Percentiles rank a stretch among this genome's conserved stretches.
Evolutionary conservation across 2,888 invertebrate genomes (phyloP).

Genomic region (Phania funesta): DNA sequence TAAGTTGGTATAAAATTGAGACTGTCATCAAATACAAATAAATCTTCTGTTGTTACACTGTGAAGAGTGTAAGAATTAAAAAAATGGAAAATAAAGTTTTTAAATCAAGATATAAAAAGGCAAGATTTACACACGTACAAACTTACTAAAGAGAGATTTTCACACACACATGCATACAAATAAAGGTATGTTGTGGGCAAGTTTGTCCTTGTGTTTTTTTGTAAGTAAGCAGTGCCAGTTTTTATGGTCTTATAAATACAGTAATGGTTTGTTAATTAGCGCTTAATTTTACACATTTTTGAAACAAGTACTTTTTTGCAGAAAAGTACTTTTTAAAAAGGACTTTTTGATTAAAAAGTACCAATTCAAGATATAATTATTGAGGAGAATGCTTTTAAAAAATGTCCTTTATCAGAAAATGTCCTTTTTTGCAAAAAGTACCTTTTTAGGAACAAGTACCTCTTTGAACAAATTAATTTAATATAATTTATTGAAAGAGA

Average conservation of each 20-base stretch:
- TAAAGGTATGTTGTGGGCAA: no score
- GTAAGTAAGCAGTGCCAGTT: no score
- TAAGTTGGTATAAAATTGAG: conserved; percentile 19
- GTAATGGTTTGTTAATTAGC: no score
- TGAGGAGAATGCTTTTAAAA: no score
- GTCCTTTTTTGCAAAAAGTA: not conserved
- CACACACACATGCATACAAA: no score
- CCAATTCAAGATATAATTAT: not conserved
- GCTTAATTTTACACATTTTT: no score
- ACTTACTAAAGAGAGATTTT: no score
- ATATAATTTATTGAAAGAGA: no score
- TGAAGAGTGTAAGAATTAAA: conserved; percentile 44
- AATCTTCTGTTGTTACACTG: conserved; percentile 54
- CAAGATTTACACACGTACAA: not conserved
- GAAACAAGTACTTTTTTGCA: not conserved
- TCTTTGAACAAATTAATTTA: no score
- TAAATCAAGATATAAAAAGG: not conserved
- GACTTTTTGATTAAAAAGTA: not conserved
- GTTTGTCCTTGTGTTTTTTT: no score
- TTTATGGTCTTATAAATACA: no score
- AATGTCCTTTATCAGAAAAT: not conserved
- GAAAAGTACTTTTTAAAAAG: not conserved
- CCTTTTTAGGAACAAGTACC: not conserved
- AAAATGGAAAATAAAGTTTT: conserved; percentile 42
- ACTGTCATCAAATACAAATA: conserved; percentile 65